phyloP scores from a whole-genome alignment of 2,113 vertebrate genomes.

The Tragelaphus imberbis region DNA sequence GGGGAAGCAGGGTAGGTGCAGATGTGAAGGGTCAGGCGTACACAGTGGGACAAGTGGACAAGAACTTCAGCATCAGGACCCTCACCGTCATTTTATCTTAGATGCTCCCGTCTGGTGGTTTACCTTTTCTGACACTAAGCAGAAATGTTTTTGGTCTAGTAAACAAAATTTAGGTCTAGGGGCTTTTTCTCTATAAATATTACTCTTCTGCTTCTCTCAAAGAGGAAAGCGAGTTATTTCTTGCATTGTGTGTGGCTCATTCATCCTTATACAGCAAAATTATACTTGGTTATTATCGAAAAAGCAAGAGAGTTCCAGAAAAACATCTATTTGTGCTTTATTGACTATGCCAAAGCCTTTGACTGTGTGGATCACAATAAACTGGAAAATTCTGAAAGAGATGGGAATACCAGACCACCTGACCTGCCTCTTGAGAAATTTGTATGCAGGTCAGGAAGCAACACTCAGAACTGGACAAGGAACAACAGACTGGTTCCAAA shows the following conservation, averaged over 20 bases:
- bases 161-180: background rate
- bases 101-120: background rate
- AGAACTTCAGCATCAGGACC: background rate
- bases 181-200: background rate
- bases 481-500: too few species aligned
- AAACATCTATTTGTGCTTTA: too few species aligned
- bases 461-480: too few species aligned
- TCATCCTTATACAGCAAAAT: background rate
- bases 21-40: too few species aligned
- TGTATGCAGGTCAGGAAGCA: too few species aligned
- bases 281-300: background rate
- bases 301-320: too few species aligned
- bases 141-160: background rate
- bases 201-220: background rate
- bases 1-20: background rate
- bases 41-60: background rate
- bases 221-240: conserved; percentile 5
- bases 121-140: background rate
- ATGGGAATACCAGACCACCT: too few species aligned
- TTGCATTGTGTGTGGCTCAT: background rate
- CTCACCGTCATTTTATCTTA: background rate
- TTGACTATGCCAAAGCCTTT: too few species aligned
- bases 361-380: too few species aligned
- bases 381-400: too few species aligned
- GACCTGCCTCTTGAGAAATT: too few species aligned